phyloP scores from a whole-genome alignment of 2,113 vertebrate species.

The Apistogramma diplotaenia region DNA sequence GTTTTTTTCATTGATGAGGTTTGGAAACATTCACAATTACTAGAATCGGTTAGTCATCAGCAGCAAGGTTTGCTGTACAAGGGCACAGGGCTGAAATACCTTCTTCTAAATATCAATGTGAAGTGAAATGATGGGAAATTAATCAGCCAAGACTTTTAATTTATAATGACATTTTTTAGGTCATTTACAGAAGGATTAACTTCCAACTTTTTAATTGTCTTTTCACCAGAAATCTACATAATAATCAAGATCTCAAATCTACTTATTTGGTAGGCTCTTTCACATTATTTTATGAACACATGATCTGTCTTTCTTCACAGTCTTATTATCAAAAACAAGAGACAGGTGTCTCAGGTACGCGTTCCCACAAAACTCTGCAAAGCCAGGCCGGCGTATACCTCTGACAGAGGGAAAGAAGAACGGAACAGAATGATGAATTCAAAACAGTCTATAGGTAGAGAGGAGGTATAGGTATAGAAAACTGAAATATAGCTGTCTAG shows the following conservation, averaged over 20 bases:
- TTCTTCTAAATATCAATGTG: conserved; percentile 5
- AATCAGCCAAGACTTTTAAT: not conserved
- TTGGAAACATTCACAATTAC: conserved; percentile 38
- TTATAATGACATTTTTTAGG: not conserved
- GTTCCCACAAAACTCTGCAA: not conserved
- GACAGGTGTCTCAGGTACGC: not conserved
- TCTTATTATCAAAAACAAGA: not conserved
- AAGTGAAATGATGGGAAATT: conserved; percentile 8
- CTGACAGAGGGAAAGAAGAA: not conserved
- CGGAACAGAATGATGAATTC: not conserved
- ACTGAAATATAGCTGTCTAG: conserved; percentile 7
- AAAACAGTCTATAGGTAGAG: not conserved
- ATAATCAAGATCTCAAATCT: not conserved
- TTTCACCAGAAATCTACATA: not conserved
- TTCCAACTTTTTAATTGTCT: not conserved
- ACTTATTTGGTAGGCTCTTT: not conserved
- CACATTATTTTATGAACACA: not conserved
- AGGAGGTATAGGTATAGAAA: not conserved
- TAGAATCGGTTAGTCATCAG: conserved; percentile 42
- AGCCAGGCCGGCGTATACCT: not conserved
- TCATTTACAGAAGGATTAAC: not conserved
- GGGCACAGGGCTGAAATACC: not conserved
- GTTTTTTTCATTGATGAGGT: conserved; percentile 36
- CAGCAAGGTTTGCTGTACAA: not conserved
- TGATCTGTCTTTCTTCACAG: not conserved